phyloP scores from a whole-genome alignment of 2,888 invertebrate species.

The Oligia latruncula region DNA sequence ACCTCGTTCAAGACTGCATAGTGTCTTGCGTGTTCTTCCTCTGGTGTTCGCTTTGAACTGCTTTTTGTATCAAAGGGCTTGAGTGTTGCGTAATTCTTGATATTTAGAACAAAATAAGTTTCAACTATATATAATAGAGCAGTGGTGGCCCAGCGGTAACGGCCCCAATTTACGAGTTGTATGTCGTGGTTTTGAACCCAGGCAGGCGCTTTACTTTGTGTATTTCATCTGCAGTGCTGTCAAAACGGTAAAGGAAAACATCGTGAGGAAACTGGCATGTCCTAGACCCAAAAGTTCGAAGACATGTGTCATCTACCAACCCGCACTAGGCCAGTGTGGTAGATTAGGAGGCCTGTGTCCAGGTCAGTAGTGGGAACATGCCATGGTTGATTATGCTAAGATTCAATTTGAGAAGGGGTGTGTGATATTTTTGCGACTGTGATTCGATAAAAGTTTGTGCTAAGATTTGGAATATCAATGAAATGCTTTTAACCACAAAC shows the following conservation, averaged over 20 bases:
- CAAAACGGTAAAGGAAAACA: background rate
- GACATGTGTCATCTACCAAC: no score
- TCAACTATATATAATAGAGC: background rate
- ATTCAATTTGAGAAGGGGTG: background rate
- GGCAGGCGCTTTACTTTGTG: no score
- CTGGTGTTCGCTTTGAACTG: conserved; percentile 15
- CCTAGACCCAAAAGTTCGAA: background rate
- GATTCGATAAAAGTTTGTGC: background rate
- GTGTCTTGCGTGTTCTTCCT: background rate
- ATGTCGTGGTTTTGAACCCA: background rate
- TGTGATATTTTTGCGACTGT: background rate
- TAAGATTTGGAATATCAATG: background rate
- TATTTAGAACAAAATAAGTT: background rate
- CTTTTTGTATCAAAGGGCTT: conserved; percentile 28
- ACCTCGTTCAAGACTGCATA: background rate
- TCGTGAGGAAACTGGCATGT: background rate
- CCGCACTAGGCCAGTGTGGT: no score
- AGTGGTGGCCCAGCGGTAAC: no score
- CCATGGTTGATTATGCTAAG: no score
- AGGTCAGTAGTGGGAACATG: no score
- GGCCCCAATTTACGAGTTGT: background rate
- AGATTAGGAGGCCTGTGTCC: no score
- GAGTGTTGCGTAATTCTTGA: background rate
- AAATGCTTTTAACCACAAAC: background rate
- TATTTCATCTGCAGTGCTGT: background rate